Base-by-base conservation (phyloP, 2,797 vertebrate genomes). In the Vultur gryphus region DNA sequence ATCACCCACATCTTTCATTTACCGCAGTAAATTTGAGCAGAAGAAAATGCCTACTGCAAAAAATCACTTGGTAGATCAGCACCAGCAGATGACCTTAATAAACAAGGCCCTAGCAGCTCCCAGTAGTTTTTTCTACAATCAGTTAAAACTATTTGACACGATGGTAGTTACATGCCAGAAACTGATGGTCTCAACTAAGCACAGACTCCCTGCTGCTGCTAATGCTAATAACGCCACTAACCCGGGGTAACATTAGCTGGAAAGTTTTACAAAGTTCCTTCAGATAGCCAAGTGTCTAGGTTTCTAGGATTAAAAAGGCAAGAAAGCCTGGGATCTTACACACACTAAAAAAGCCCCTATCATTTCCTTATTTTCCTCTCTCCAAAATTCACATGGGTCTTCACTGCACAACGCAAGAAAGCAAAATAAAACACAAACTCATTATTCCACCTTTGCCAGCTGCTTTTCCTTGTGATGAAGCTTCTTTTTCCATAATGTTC, bases 281-380 rank as follows among this genome's bases (percentile, higher is more conserved):
- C 46, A 62, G 49, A 33, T 20, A 87, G n/a, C n/a, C 81, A 62
- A 49, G 14, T 16, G 10, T 52, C 16, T 48, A 2, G 7, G 28
- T 72, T 82, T 52, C 51, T 35, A 65, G 75, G n/a, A 89, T 67
- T 57, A 59, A 79, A 84, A 62, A 64, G 29, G 14, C 26, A 83
- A 54, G 33, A 66, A 85, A 85, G 24, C 18, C 52, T 73, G 41
- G 37, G 33, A 46, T 51, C 41, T 89, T 46, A 52, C 16, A 73
- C 16, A 0, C 18, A 31, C 7, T n/a, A 15, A 23, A 29, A 52
- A 39, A 17, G 2, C 0, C 10, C 13, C 39, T 26, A 25, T 15
- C 0, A 44, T 71, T 90, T 84, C 33, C 19, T 89, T 64, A 6
- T 65, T 75, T 57, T 69, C 33, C 44, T 73, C 59, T 48, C 64